Base-by-base conservation (phyloP, 2,888 invertebrate genomes). In the Meta bourneti region DNA sequence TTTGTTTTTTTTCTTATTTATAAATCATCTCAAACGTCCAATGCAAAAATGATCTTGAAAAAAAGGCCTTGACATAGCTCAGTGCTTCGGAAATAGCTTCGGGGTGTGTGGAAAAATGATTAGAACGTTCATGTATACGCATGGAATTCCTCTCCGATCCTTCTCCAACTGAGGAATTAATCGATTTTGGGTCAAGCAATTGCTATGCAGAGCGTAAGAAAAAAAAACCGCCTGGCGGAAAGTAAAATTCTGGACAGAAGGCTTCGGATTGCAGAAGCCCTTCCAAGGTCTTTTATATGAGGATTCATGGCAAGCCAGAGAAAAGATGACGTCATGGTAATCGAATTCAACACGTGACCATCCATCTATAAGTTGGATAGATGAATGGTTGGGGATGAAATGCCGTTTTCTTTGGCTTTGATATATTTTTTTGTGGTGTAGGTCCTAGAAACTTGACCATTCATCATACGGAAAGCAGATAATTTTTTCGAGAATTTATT, bases 271-370 rank as follows among this genome's bases (percentile, higher is more conserved):
- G 16, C 34, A 20, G 34, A 20, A 16, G 7, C 61, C 61, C 61
- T 61, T 9, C 61, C 34, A n/a, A 79, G 61, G 20, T 61, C 61
- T 69, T 69, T 61, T 61, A 79, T 79, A 7, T 11, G 34, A 61
- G 61, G 61, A 72, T 61, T 61, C 61, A 61, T 20, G 20, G 20
- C 72, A 13, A 20, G 9, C 72, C 52, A 80, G 48, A 9, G 48
- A 70, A 82, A 51, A 51, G 49, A 71, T 20, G 74, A 74, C 74
- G 74, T 72, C 74, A 84, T 54, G 74, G 79, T 87, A 79, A 87
- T 87, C 87, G 79, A 87, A 87, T 87, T 87, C 79, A 79, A 87
- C 79, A 79, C 72, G 79, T 80, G 79, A 80, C 87, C 71, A 72
- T 72, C 72, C 71, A 78, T 20, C 72, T 72, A 84, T 84, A 74